phyloP scores from a whole-genome alignment of 2,888 invertebrate genomes.

The Cerastis rubricosa region DNA sequence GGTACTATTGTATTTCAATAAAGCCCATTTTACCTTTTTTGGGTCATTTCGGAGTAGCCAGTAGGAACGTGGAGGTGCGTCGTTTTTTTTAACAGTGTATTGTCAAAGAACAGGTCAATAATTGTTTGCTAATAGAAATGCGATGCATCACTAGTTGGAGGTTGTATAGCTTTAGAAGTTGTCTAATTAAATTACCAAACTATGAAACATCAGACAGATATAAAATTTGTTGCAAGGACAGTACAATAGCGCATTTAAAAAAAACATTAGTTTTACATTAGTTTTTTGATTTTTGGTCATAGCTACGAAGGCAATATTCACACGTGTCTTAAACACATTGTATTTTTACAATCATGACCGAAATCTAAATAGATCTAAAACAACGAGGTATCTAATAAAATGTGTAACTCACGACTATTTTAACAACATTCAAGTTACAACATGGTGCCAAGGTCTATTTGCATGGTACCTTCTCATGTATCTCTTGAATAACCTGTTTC shows the following conservation, averaged over 20 bases:
- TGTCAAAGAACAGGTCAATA: slow-evolving; percentile 21
- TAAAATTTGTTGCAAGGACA: background rate
- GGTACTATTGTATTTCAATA: slow-evolving; percentile 47
- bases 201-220: background rate
- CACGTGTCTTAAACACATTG: slow-evolving; percentile 18
- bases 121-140: slow-evolving; percentile 30
- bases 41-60: slow-evolving; percentile 41
- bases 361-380: slow-evolving; percentile 27
- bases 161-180: slow-evolving; percentile 6
- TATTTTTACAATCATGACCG: slow-evolving; percentile 19
- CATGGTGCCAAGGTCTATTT: slow-evolving; percentile 30
- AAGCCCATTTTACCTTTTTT: slow-evolving; percentile 48
- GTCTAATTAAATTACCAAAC: background rate
- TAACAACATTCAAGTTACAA: slow-evolving; percentile 30
- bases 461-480: slow-evolving; percentile 23
- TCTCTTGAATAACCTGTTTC: slow-evolving; percentile 10
- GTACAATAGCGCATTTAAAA: background rate
- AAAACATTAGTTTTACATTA: background rate
- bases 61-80: slow-evolving; percentile 44
- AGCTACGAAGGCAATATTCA: background rate
- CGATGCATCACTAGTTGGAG: slow-evolving; percentile 21
- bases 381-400: slow-evolving; percentile 37
- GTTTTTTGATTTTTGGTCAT: background rate
- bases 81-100: slow-evolving; percentile 25
- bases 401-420: slow-evolving; percentile 41